A percentile compares a stretch with the other conserved stretches of the same genome.
Evolutionary conservation across 1,140 invertebrate species (phyloP).

Genomic region (Heliconius congener): DNA sequence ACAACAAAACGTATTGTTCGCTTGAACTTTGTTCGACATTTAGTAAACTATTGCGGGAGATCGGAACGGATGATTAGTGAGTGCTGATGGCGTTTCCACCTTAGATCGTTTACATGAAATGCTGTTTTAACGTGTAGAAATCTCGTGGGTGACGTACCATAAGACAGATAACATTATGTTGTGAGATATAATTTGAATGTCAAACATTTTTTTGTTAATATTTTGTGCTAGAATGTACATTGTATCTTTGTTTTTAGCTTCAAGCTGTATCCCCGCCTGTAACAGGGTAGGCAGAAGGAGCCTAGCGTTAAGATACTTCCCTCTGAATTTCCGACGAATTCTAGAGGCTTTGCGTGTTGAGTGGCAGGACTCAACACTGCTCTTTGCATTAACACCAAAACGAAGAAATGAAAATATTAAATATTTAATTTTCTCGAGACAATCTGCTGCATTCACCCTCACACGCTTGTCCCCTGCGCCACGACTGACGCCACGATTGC

Average conservation of each 20-base stretch:
- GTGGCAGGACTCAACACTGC: no score
- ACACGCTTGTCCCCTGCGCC: no score
- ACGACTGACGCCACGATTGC: no score
- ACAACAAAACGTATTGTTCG: conserved; percentile 56
- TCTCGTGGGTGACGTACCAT: conserved; percentile 15
- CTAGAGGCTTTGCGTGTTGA: no score
- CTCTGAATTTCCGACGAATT: no score
- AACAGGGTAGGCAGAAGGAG: no score
- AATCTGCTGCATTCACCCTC: no score
- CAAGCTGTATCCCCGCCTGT: no score
- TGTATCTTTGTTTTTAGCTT: not conserved
- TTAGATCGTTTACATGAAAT: conserved; percentile 39
- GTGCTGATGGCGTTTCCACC: conserved; percentile 42
- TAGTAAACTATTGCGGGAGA: conserved; percentile 65
- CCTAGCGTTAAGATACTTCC: no score
- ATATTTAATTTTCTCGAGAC: no score
- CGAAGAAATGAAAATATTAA: no score
- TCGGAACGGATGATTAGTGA: conserved; percentile 51
- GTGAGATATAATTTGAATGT: not conserved
- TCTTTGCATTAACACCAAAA: no score
- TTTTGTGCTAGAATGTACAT: not conserved
- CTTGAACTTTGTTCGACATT: conserved; percentile 73
- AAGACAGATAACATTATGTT: not conserved
- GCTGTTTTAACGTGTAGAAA: conserved; percentile 32
- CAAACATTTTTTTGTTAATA: not conserved